Conservation (phyloP, 2,888 invertebrate genomes). For the Platynereis dumerilii region DNA sequence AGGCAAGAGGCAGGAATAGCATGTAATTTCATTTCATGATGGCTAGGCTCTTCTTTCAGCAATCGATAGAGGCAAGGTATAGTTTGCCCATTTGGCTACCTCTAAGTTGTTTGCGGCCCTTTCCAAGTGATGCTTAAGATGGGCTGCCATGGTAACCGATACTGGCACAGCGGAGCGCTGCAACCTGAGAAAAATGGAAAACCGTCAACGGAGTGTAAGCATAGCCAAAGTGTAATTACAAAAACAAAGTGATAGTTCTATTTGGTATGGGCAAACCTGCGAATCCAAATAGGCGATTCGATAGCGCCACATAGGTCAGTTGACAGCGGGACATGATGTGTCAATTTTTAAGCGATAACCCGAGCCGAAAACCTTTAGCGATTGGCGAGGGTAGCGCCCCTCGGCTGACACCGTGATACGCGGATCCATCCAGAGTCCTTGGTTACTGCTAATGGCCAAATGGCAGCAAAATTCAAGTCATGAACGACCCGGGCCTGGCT, state of each 20-base stretch:
- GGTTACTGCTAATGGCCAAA: slow-evolving; percentile 6
- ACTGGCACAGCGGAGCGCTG: not conserved
- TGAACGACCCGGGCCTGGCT: not conserved
- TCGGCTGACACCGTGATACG: not conserved
- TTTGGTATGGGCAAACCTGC: slow-evolving; percentile 3
- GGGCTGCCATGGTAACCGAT: slow-evolving; percentile 1
- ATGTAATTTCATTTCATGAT: slow-evolving; percentile 24
- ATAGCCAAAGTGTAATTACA: slow-evolving; percentile 18
- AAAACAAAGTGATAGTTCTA: slow-evolving; percentile 19
- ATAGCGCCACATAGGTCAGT: slow-evolving; percentile 1
- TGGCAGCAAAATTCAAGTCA: slow-evolving; percentile 4
- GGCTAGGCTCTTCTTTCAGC: slow-evolving; percentile 5
- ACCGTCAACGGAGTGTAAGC: slow-evolving; percentile 11
- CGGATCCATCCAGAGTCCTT: not conserved
- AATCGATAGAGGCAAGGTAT: slow-evolving; percentile 3
- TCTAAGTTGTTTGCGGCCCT: slow-evolving; percentile 16
- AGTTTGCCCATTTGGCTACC: slow-evolving; percentile 4
- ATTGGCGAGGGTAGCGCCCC: not conserved
- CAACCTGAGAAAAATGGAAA: slow-evolving; percentile 20
- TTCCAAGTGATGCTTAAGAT: slow-evolving; percentile 2
- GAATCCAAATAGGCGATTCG: not conserved
- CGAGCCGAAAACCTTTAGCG: slow-evolving; percentile 6
- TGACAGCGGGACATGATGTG: slow-evolving; percentile 7
- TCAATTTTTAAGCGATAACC: slow-evolving; percentile 10
- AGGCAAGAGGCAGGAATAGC: slow-evolving; percentile 10